Conservation (phyloP, 2,113 vertebrate species). For the Archocentrus centrarchus region DNA sequence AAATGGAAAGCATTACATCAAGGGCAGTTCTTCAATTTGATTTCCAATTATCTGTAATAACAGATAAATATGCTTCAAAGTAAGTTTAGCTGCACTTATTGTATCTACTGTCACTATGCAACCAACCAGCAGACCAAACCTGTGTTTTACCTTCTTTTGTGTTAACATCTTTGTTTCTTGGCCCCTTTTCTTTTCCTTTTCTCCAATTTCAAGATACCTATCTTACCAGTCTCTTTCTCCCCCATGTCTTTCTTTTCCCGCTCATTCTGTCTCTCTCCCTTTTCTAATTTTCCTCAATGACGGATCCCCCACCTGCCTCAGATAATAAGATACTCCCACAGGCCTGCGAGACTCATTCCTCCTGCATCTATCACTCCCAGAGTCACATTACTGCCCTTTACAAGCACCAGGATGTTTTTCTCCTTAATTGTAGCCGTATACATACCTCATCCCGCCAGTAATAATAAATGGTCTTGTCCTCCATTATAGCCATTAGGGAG, state of each 20-base stretch:
- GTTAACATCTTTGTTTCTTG: not conserved
- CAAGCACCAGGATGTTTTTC: constrained; percentile 78
- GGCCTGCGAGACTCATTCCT: constrained; percentile 76
- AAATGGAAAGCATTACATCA: constrained; percentile 1
- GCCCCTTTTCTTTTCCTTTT: constrained; percentile 3
- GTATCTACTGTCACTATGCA: not conserved
- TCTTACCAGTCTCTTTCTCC: constrained; percentile 3
- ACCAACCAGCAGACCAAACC: not conserved
- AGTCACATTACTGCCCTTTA: constrained; percentile 81
- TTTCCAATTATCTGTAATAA: constrained; percentile 31
- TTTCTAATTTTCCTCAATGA: constrained; percentile 80
- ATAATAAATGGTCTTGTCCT: constrained; percentile 82
- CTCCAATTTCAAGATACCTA: constrained; percentile 14
- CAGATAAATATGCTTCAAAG: not conserved
- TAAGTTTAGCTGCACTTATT: not conserved
- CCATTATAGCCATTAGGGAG: constrained; percentile 79
- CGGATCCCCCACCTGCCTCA: constrained; percentile 76
- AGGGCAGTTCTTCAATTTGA: not conserved
- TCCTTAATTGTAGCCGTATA: constrained; percentile 81
- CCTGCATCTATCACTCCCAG: constrained; percentile 77
- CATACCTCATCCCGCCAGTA: constrained; percentile 68
- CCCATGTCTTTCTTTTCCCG: constrained; percentile 20
- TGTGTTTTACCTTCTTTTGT: not conserved
- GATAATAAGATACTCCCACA: constrained; percentile 81
- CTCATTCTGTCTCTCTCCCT: constrained; percentile 27